A percentile compares a stretch with the other conserved stretches of the same genome.
Conservation (phyloP, 2,888 invertebrate genomes). For the Macrosiphum euphorbiae region DNA sequence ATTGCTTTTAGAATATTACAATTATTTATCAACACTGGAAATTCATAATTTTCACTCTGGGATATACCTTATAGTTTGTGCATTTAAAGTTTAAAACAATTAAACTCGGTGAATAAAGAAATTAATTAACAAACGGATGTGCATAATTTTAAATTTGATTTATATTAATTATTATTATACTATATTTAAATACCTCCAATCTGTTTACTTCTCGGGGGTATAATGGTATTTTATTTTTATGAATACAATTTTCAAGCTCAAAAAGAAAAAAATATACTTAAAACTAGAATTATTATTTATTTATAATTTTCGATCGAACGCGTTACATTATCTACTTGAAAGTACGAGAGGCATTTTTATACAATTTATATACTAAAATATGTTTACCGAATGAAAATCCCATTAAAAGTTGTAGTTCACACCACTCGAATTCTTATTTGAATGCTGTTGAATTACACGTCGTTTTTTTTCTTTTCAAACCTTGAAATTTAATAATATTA, state of each 20-base stretch:
- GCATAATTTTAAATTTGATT: background rate
- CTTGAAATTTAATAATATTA: background rate
- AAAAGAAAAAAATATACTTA: background rate
- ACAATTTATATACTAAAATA: background rate
- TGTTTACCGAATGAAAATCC: background rate
- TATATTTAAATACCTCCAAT: background rate
- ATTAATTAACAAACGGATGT: background rate
- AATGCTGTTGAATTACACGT: background rate
- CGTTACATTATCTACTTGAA: background rate
- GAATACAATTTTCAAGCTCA: background rate
- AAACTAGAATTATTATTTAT: background rate
- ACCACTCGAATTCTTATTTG: background rate
- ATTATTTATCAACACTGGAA: background rate
- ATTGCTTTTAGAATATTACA: background rate
- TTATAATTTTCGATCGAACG: background rate
- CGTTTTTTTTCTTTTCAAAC: background rate
- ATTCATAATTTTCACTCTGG: background rate
- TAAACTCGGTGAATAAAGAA: background rate
- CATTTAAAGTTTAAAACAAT: background rate
- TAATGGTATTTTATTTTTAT: background rate
- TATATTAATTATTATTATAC: background rate
- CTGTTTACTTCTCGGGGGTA: background rate
- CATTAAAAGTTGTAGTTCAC: background rate
- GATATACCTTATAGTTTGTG: background rate
- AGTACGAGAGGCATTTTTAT: background rate